Evolutionary conservation across 1,140 invertebrate species (phyloP).

Genomic region (Ips nitidus): DNA sequence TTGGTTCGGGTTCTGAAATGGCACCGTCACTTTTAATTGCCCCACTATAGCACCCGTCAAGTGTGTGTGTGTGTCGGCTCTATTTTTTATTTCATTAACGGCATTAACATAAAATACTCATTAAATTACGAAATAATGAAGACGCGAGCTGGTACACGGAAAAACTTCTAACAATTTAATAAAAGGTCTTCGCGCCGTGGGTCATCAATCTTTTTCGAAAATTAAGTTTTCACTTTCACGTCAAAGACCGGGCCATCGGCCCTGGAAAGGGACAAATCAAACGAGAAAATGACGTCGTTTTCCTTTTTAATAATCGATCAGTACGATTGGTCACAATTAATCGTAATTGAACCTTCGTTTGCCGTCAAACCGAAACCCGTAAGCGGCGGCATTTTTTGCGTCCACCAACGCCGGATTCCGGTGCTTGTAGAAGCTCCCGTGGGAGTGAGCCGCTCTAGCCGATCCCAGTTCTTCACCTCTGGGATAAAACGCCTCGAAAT

Average conservation of each 20-base stretch:
- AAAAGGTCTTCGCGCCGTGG: not conserved
- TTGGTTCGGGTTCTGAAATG: too few relatives aligned
- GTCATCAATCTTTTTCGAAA: slow-evolving; percentile 1
- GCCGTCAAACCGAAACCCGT: slow-evolving; percentile 81
- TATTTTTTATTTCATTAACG: slow-evolving; percentile 5
- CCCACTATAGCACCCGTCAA: not conserved
- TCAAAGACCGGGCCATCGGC: too few relatives aligned
- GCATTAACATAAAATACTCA: not conserved
- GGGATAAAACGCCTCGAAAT: slow-evolving; percentile 81
- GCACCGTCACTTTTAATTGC: not conserved
- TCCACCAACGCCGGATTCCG: slow-evolving; percentile 79
- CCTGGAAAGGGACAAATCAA: too few relatives aligned
- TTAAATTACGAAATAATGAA: slow-evolving; percentile 7
- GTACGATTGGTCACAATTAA: slow-evolving; percentile 9
- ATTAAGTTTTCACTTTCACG: not conserved
- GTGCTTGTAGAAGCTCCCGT: slow-evolving; percentile 80
- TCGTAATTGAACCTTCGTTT: slow-evolving; percentile 79
- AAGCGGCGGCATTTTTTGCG: slow-evolving; percentile 78
- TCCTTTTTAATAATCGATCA: too few relatives aligned
- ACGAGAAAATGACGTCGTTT: too few relatives aligned
- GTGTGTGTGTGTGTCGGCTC: not conserved
- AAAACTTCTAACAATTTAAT: slow-evolving; percentile 7
- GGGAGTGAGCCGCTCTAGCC: slow-evolving; percentile 74
- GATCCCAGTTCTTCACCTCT: slow-evolving; percentile 73
- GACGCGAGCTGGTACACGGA: not conserved